phyloP scores from a whole-genome alignment of 2,888 invertebrate species.

The Ectemnius lituratus region DNA sequence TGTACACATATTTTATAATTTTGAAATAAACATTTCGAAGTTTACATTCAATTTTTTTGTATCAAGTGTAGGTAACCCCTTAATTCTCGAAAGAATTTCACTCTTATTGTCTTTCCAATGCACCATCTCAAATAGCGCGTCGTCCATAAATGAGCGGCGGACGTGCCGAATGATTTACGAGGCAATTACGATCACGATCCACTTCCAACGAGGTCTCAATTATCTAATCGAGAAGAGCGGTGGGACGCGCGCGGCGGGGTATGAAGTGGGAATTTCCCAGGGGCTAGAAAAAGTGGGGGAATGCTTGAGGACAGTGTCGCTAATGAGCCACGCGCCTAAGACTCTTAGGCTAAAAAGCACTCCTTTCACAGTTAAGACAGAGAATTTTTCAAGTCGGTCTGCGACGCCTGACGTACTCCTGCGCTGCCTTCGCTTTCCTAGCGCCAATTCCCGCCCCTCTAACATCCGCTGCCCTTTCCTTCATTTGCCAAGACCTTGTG shows the following conservation, averaged over 20 bases:
- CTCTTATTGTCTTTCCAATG: too few relatives aligned
- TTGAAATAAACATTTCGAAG: too few relatives aligned
- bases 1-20: too few relatives aligned
- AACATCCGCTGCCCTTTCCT: conserved; percentile 24
- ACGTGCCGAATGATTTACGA: too few relatives aligned
- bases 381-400: conserved; percentile 31
- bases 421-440: too few relatives aligned
- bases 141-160: too few relatives aligned
- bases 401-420: conserved; percentile 11
- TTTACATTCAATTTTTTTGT: too few relatives aligned
- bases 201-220: conserved; percentile 12
- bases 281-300: conserved; percentile 11
- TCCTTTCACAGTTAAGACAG: conserved; percentile 28
- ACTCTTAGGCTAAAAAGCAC: conserved; percentile 9
- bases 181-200: too few relatives aligned
- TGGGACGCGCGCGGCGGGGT: neutral
- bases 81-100: too few relatives aligned
- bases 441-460: conserved; percentile 1
- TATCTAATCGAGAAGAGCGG: conserved; percentile 9
- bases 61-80: too few relatives aligned
- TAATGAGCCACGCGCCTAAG: conserved; percentile 47
- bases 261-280: conserved; percentile 24
- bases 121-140: too few relatives aligned
- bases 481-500: conserved; percentile 32
- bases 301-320: conserved; percentile 22